Evolutionary conservation across 2,113 vertebrate genomes (phyloP).

Genomic region (Pipa parva): DNA sequence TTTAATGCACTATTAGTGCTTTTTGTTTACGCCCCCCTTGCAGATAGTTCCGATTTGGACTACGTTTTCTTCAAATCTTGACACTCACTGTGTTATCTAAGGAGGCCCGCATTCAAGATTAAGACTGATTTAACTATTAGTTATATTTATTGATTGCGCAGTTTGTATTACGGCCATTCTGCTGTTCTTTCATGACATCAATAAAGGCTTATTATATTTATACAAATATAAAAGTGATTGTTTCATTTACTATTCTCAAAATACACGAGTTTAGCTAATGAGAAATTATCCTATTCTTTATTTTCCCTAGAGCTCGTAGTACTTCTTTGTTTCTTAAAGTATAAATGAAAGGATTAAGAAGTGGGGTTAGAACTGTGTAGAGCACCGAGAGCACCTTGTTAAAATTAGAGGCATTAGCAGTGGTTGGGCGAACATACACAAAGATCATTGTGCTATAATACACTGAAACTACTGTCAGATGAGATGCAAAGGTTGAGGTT

Average conservation of each 20-base stretch:
- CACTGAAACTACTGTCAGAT: slow-evolving; percentile 27
- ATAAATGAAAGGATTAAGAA: slow-evolving; percentile 35
- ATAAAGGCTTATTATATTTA: not conserved
- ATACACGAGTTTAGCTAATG: not conserved
- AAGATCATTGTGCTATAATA: slow-evolving; percentile 40
- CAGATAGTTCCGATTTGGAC: too few relatives aligned
- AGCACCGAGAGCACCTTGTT: slow-evolving; percentile 24
- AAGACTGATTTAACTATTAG: too few relatives aligned
- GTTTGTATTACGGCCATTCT: too few relatives aligned
- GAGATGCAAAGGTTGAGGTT: slow-evolving; percentile 34
- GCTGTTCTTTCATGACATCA: too few relatives aligned
- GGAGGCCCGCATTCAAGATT: too few relatives aligned
- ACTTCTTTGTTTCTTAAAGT: slow-evolving; percentile 29
- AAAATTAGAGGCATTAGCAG: slow-evolving; percentile 13
- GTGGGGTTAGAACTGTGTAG: slow-evolving; percentile 33
- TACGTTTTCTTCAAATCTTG: too few relatives aligned
- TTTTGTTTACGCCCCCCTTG: too few relatives aligned
- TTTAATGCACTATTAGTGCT: too few relatives aligned
- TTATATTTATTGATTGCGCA: too few relatives aligned
- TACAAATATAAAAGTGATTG: not conserved
- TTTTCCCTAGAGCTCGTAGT: slow-evolving; percentile 15
- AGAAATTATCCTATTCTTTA: not conserved
- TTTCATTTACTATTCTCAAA: too few relatives aligned
- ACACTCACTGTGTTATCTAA: too few relatives aligned
- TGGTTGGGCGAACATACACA: slow-evolving; percentile 27